Base-by-base conservation (phyloP, 2,888 invertebrate genomes). In the Drosophila buzzatii region DNA sequence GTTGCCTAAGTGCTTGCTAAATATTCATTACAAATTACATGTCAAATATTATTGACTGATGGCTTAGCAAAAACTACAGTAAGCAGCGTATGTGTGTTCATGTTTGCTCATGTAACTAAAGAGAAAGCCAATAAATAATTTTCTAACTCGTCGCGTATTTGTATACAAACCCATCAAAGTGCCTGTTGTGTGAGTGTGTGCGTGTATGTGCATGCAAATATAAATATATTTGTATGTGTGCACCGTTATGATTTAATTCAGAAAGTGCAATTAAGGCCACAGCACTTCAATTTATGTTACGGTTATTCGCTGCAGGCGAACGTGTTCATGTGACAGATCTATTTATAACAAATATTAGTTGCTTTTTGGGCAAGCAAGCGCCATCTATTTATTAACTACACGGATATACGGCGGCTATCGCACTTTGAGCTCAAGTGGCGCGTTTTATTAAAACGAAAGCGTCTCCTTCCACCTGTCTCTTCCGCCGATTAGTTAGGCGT, bases 351-450 rank as follows among this genome's bases (percentile, higher is more conserved):
- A 68, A 67, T 53, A 41, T 53, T 20, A 44, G 23, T 44, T 14
- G 12, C 20, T 53, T 18, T 27, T 35, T 37, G n/a, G n/a, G n/a
- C n/a, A n/a, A n/a, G 16, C 47, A 70, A 60, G 60, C 47, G 55
- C 44, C 51, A 44, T 51, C 42, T 57, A 63, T 58, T 70, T 63
- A 66, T 72, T 87, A 80, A 80, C 78, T 76, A 76, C 60, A 47
- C 63, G 67, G 47, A 68, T 72, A 77, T 75, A 58, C 35, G 42
- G 41, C 49, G 60, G 63, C 53, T 78, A 70, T 69, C 72, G 70
- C 57, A 73, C 85, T 80, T 71, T 80, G 80, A 73, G 73, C 79
- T 70, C 64, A 74, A 85, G 87, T 85, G 87, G 81, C 85, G 81
- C 88, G 85, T 79, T 87, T 84, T 58, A 73, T 73, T 68, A 63